Percentiles rank a stretch among this genome's conserved stretches.
These are phyloP conservation scores for Netelia melanura DNA, from an alignment of 2,888 invertebrate species.

Conservation along the genomic window DNA sequence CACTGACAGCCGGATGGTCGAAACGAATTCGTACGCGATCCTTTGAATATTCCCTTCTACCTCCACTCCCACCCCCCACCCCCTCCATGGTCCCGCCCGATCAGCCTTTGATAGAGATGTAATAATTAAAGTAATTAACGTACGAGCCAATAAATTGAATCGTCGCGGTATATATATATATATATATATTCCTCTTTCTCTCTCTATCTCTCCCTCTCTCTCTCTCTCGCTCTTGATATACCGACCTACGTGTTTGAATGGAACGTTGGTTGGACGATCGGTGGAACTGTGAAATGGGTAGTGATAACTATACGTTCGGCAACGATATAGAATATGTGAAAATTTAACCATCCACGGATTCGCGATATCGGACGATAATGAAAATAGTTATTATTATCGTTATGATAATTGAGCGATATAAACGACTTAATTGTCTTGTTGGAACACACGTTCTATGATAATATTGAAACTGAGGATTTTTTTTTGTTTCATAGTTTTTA, in stretches of 20 bases:
- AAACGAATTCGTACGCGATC: constrained; percentile 46
- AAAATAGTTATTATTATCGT: constrained; percentile 40
- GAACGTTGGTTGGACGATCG: constrained; percentile 24
- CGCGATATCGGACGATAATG: constrained; percentile 29
- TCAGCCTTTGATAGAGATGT: constrained; percentile 82
- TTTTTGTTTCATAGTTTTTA: background rate
- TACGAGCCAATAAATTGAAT: constrained; percentile 78
- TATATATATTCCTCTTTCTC: background rate
- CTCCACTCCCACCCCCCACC: background rate
- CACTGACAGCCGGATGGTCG: constrained; percentile 40
- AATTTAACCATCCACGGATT: constrained; percentile 16
- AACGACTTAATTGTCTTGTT: constrained; percentile 13
- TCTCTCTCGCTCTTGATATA: too few species aligned
- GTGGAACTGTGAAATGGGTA: constrained; percentile 52
- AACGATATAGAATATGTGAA: constrained; percentile 3
- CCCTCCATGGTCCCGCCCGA: constrained; percentile 68
- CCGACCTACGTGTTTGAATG: background rate
- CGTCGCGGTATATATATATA: constrained; percentile 40
- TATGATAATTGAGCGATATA: constrained; percentile 34
- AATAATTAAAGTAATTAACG: constrained; percentile 84
- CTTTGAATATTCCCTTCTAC: constrained; percentile 48
- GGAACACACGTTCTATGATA: background rate
- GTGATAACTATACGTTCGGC: background rate
- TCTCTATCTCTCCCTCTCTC: too few species aligned
- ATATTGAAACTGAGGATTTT: background rate